phyloP scores from a whole-genome alignment of 2,888 invertebrate genomes.

The Drosophila heteroneura region DNA sequence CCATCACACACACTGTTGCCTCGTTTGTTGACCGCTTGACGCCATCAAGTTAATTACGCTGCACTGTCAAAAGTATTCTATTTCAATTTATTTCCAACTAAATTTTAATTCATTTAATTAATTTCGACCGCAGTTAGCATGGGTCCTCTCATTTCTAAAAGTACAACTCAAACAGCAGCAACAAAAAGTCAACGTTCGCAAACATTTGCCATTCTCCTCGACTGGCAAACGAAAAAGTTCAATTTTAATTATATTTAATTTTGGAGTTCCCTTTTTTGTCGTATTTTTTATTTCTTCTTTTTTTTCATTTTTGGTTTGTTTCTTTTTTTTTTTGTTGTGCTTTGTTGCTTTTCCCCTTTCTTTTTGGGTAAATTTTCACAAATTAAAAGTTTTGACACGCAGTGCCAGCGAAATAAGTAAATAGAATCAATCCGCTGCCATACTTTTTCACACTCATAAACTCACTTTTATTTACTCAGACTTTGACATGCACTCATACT shows the following conservation, averaged over 20 bases:
- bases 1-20: too few relatives aligned
- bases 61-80: slow-evolving; percentile 61
- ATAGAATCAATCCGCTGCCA: not conserved
- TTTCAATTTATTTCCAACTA: slow-evolving; percentile 56
- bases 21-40: slow-evolving; percentile 7
- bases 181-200: slow-evolving; percentile 34
- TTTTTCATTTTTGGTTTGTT: not conserved
- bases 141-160: slow-evolving; percentile 23
- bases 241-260: slow-evolving; percentile 66
- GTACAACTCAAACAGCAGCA: slow-evolving; percentile 20
- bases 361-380: slow-evolving; percentile 38
- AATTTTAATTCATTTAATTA: slow-evolving; percentile 75
- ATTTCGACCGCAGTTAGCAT: slow-evolving; percentile 46
- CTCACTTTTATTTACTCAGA: not conserved
- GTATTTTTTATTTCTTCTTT: slow-evolving; percentile 6
- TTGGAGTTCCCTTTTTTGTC: slow-evolving; percentile 15
- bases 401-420: not conserved
- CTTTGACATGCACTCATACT: not conserved
- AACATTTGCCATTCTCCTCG: slow-evolving; percentile 36
- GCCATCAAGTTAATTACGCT: slow-evolving; percentile 62
- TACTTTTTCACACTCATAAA: not conserved
- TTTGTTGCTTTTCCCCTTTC: slow-evolving; percentile 7
- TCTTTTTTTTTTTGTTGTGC: not conserved
- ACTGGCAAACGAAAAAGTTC: slow-evolving; percentile 17
- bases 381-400: slow-evolving; percentile 61